Evolutionary conservation across 1,140 invertebrate species (phyloP), one percentile per base, ranked within the genome.

Genomic region (Drosophila lini): DNA sequence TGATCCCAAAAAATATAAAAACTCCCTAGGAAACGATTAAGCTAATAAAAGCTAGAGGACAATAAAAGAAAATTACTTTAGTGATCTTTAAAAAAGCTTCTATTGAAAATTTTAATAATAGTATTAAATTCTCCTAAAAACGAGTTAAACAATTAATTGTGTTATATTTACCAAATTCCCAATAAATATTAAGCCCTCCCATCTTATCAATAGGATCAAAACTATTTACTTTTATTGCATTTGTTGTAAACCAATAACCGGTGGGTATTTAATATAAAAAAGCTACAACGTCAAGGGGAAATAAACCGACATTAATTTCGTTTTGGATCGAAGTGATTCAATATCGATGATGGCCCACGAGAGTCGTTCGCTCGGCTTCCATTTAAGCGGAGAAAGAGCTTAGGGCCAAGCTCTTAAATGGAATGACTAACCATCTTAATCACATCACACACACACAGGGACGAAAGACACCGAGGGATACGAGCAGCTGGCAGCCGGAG

Each of bases 381-480:
- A 28, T n/a, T 74, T 80, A 61, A 80, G 63, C 78, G 74, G 44
- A 47, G 55, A 71, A 62, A 65, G 81, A 85, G 81, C 81, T 81
- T 84, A 52, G 73, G 67, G 78, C 62, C 62, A 78, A 78, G 68
- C 81, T 77, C 81, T 85, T 85, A 81, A 85, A 85, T 78, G 64
- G 64, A 84, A 80, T 70, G 81, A 80, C 68, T 71, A 84, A 77
- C 61, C 81, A 80, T 76, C 81, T 83, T 83, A 83, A 83, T 83
- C 81, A 83, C 81, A 83, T 74, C 60, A 81, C 71, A 82, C 61
- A 48, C 36, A 41, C 50, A 45, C 41, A 47, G 36, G 44, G 15
- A 8, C 1, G 19, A 1, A 22, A 13, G 28, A 78, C 44, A 65
- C 36, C 45, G 32, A 34, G 13, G 62, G 65, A 67, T n/a, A n/a